Base-by-base conservation (phyloP, 2,888 invertebrate genomes). In the Pantelozetes paolii region DNA sequence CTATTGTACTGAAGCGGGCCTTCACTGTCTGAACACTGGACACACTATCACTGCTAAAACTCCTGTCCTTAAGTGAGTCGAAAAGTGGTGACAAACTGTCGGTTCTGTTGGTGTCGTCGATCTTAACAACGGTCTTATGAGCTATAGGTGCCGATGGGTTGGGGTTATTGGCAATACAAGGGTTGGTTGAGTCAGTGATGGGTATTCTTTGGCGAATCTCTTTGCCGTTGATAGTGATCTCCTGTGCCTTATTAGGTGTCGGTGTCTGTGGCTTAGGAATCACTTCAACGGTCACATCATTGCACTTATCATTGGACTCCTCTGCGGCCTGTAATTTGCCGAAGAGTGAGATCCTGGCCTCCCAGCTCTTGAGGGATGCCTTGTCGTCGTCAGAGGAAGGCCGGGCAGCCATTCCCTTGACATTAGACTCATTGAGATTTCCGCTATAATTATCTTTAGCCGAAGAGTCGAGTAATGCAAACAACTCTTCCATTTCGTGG, bases 401-500 rank as follows among this genome's bases (percentile, higher is more conserved):
- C 28, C 62, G 5, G 48, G 71, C 28, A 1, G 71, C 50, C 23
- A 45, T 28, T 13, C 48, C 45, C 2, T 45, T 70, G 1, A 70
- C 20, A 70, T 70, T 70, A 5, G 70, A 45, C 11, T 70, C 45
- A 42, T 62, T 62, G 32, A 62, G 28, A 28, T 26, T 20, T 28
- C 13, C 13, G 13, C 26, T n/a, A n/a, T n/a, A n/a, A n/a, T n/a
- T 57, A 62, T 62, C 36, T 62, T 36, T 36, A n/a, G 28, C 23
- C 70, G 42, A 57, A 32, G 36, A 18, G 28, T 72, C 67, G 40
- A 67, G 11, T 13, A 76, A 50, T 9, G 76, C 76, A 71, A 77
- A 77, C 11, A 77, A 67, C 54, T 77, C 77, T 59, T 78, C 77
- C 78, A 78, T 78, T 76, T 78, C 78, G 74, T 77, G 78, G 26